Conservation (phyloP, 2,113 vertebrate genomes). For the Natator depressus region DNA sequence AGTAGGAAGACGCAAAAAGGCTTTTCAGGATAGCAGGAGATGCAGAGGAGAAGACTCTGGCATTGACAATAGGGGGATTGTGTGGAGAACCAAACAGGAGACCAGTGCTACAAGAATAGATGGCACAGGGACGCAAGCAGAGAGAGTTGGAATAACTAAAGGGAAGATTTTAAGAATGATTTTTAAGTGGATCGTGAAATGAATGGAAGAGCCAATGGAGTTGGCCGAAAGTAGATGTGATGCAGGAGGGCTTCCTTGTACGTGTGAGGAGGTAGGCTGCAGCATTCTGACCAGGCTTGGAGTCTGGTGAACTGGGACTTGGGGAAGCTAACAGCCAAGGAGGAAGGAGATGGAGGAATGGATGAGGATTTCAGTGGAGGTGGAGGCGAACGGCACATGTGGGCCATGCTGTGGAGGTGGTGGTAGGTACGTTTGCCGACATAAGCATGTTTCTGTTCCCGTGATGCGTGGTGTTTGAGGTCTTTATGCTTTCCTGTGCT, state of each 20-base stretch:
- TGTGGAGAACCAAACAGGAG: neutral
- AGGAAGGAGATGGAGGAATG: neutral
- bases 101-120: neutral
- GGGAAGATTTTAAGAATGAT: neutral
- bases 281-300: neutral
- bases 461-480: neutral
- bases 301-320: neutral
- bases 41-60: neutral
- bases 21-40: neutral
- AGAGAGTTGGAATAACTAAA: neutral
- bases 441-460: neutral
- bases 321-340: neutral
- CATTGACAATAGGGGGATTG: neutral
- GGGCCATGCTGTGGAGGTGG: neutral
- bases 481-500: neutral
- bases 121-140: neutral
- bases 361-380: accelerated
- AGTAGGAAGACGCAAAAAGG: neutral
- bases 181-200: neutral
- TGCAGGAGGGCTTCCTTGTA: neutral
- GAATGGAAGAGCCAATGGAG: neutral
- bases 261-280: neutral
- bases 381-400: neutral
- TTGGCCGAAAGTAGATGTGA: neutral
- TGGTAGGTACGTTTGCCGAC: neutral